These are phyloP conservation scores for Dasyornis broadbenti DNA, from an alignment of 2,113 vertebrate genomes.

Conservation along the genomic window DNA sequence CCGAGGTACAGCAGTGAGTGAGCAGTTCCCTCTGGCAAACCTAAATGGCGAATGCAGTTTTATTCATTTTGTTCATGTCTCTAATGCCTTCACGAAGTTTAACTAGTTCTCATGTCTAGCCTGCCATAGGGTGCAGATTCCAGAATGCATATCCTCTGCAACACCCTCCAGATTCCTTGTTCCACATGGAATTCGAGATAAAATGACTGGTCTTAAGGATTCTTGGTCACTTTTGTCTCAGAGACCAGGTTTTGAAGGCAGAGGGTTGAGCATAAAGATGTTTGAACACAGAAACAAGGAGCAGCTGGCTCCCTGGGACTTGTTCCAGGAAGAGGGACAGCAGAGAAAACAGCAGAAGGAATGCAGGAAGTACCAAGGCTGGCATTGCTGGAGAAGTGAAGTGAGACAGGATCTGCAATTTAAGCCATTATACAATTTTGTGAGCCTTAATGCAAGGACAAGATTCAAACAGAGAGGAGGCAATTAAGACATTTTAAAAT, in stretches of 20 bases:
- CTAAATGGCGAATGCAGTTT: background rate
- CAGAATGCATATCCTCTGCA: background rate
- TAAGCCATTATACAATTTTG: background rate
- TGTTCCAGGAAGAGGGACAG: conserved; percentile 38
- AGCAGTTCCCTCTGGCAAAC: background rate
- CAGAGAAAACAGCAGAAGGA: conserved; percentile 37
- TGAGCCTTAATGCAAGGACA: background rate
- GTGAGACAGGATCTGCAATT: background rate
- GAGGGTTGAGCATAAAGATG: background rate
- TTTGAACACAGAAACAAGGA: conserved; percentile 18
- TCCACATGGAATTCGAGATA: background rate
- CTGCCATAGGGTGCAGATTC: background rate
- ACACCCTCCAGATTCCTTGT: background rate
- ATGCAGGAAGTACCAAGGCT: conserved; percentile 26
- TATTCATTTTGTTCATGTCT: background rate
- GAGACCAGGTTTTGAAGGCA: background rate
- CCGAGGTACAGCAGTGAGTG: background rate
- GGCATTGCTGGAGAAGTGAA: conserved; percentile 23
- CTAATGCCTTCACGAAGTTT: background rate
- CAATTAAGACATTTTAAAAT: background rate
- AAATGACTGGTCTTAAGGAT: background rate
- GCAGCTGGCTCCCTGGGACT: conserved; percentile 24
- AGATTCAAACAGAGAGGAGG: background rate
- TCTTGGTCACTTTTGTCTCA: background rate
- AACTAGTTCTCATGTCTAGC: background rate